A percentile compares a stretch with the other conserved stretches of the same genome.
phyloP scores from a whole-genome alignment of 2,888 invertebrate genomes.

The Encarsia formosa region DNA sequence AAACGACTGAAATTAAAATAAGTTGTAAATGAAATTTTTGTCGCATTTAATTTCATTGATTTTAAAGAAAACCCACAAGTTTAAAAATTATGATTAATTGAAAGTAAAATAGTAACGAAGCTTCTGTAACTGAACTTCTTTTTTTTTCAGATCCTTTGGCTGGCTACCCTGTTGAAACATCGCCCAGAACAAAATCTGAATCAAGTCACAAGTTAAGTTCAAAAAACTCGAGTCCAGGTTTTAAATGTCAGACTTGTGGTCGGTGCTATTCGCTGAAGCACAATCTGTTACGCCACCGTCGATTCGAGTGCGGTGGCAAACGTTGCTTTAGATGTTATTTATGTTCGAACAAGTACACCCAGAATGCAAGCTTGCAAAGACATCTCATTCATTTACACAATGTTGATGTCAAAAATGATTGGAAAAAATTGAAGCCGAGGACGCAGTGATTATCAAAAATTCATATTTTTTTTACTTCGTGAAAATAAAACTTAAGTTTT shows the following conservation, averaged over 20 bases:
- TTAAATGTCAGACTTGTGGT: slow-evolving; percentile 45
- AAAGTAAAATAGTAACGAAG: too few species aligned
- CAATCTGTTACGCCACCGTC: slow-evolving; percentile 48
- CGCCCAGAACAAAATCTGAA: background rate
- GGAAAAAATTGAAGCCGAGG: background rate
- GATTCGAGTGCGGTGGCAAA: slow-evolving; percentile 50
- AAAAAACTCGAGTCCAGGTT: background rate
- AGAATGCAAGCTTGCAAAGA: slow-evolving; percentile 39
- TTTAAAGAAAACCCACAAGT: too few species aligned
- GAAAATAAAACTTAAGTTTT: too few species aligned
- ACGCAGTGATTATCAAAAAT: background rate
- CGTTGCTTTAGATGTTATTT: slow-evolving; percentile 38
- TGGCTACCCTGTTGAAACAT: background rate
- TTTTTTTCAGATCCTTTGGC: slow-evolving; percentile 1
- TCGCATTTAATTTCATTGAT: too few species aligned
- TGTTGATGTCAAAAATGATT: slow-evolving; percentile 28
- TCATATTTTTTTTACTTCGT: too few species aligned
- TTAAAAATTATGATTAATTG: too few species aligned
- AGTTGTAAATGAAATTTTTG: too few species aligned
- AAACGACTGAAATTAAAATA: too few species aligned
- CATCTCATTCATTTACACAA: slow-evolving; percentile 39
- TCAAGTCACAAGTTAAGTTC: background rate
- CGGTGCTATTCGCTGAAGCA: slow-evolving; percentile 46
- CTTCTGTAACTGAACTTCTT: too few species aligned
- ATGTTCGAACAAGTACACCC: slow-evolving; percentile 39